Evolutionary conservation across 2,888 invertebrate genomes (phyloP).

Genomic region (Agrypnus murinus): DNA sequence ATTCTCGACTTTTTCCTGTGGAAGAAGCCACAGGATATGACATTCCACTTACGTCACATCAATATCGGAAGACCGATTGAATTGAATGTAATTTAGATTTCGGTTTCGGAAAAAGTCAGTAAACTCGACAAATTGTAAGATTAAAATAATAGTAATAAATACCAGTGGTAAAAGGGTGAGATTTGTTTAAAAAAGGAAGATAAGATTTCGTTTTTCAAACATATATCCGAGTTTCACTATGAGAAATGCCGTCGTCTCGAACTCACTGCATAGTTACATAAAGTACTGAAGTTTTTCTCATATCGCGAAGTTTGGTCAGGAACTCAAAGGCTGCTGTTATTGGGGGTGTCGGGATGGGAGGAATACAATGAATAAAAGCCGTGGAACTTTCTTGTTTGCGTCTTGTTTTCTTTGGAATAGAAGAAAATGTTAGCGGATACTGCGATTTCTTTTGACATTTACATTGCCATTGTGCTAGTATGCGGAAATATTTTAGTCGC

Average conservation of each 20-base stretch:
- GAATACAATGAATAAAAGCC: slow-evolving; percentile 46
- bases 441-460: slow-evolving; percentile 30
- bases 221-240: slow-evolving; percentile 4
- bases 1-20: slow-evolving; percentile 35
- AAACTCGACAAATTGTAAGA: slow-evolving; percentile 15
- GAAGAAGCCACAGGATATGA: slow-evolving; percentile 24
- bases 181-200: background rate
- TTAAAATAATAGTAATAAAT: slow-evolving; percentile 22
- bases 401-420: slow-evolving; percentile 42
- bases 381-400: slow-evolving; percentile 42
- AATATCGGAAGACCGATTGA: slow-evolving; percentile 23
- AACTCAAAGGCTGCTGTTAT: slow-evolving; percentile 43
- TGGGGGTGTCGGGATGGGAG: slow-evolving; percentile 41
- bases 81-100: slow-evolving; percentile 28
- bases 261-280: slow-evolving; percentile 40
- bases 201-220: background rate
- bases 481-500: slow-evolving; percentile 23
- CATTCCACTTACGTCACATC: slow-evolving; percentile 25
- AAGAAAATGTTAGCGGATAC: slow-evolving; percentile 32
- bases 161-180: background rate
- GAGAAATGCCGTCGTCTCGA: slow-evolving; percentile 14
- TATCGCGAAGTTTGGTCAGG: slow-evolving; percentile 44
- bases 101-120: slow-evolving; percentile 23
- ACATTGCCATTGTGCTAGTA: slow-evolving; percentile 31
- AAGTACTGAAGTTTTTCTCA: slow-evolving; percentile 45